Conservation (phyloP, 2,113 vertebrate species). For the Toxostoma redivivum region DNA sequence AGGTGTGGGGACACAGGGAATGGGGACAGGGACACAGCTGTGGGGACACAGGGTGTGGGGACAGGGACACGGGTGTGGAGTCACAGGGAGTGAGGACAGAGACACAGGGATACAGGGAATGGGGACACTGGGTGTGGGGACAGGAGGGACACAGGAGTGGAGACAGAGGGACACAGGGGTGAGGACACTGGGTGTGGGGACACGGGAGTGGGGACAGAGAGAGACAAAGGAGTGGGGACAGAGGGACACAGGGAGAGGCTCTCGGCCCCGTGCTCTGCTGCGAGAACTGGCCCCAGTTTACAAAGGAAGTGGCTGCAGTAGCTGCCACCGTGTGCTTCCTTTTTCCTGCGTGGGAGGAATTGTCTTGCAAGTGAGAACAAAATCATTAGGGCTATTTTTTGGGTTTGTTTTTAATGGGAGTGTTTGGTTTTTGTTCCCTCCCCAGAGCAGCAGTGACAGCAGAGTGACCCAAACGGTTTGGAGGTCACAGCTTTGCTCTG, state of each 20-base stretch:
- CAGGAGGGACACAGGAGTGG: too few relatives aligned
- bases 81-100: too few relatives aligned
- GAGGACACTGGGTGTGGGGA: too few relatives aligned
- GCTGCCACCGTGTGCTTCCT: conserved; percentile 74
- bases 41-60: too few relatives aligned
- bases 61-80: not conserved
- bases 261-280: not conserved
- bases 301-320: conserved; percentile 76
- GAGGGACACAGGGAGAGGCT: not conserved
- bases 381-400: not conserved
- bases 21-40: not conserved
- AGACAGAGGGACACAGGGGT: too few relatives aligned
- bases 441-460: not conserved
- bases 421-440: not conserved
- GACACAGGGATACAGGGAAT: too few relatives aligned
- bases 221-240: not conserved
- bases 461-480: not conserved
- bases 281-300: conserved; percentile 21
- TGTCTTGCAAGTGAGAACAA: conserved; percentile 57
- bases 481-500: not conserved
- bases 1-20: too few relatives aligned
- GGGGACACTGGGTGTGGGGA: too few relatives aligned
- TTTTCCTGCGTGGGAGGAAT: conserved; percentile 74
- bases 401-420: not conserved
- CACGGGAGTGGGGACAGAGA: too few relatives aligned